Percentiles rank a stretch among this genome's conserved stretches.
phyloP scores from a whole-genome alignment of 2,113 vertebrate genomes.

The Campylomormyrus tamandua region DNA sequence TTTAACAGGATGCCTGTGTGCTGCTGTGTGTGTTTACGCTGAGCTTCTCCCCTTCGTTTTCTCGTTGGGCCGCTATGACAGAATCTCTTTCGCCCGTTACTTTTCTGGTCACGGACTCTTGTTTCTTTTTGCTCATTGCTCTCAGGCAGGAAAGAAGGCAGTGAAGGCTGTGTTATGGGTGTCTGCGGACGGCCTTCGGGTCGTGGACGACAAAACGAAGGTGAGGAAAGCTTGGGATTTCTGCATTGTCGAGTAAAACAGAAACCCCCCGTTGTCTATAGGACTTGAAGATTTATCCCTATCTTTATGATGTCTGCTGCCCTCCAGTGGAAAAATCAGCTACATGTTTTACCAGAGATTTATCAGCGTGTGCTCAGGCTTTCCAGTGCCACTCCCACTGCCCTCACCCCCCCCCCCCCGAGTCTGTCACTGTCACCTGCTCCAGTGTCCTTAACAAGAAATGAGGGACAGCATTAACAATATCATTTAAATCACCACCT shows the following conservation, averaged over 20 bases:
- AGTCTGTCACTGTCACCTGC: background rate
- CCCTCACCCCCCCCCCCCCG: background rate
- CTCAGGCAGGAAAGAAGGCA: constrained; percentile 91
- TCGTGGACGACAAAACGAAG: constrained; percentile 99
- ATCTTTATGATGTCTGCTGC: background rate
- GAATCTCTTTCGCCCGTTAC: background rate
- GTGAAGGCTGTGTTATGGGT: constrained; percentile 94
- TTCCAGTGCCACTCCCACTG: background rate
- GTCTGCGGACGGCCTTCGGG: constrained; percentile 91
- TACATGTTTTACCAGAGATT: background rate
- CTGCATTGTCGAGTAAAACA: background rate
- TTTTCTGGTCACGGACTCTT: constrained; percentile 14
- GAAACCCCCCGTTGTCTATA: background rate
- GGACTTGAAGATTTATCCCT: background rate
- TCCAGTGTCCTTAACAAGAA: background rate
- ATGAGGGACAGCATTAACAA: background rate
- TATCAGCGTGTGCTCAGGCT: background rate
- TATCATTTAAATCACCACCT: background rate
- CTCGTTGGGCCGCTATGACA: background rate
- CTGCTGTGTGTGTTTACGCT: constrained; percentile 13
- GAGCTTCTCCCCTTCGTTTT: background rate
- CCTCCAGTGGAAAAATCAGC: constrained; percentile 4
- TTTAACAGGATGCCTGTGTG: background rate
- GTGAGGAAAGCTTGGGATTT: constrained; percentile 49
- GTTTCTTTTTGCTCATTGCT: constrained; percentile 21